phyloP scores from a whole-genome alignment of 2,797 vertebrate species.

The Oophaga sylvatica region DNA sequence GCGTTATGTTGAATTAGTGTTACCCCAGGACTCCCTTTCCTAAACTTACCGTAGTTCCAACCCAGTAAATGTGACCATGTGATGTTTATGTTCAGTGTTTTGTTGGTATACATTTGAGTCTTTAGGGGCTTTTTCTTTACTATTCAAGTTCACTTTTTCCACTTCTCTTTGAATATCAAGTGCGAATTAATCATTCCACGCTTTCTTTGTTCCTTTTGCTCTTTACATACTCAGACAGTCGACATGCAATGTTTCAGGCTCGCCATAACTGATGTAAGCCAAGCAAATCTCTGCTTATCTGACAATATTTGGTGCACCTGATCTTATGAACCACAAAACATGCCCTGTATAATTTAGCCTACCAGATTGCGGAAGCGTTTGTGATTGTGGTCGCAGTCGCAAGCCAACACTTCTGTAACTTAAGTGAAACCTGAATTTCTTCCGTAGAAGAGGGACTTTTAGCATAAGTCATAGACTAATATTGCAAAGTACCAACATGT shows the following conservation, averaged over 20 bases:
- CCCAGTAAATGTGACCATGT: not conserved
- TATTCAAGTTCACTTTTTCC: constrained; percentile 48
- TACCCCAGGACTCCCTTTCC: not conserved
- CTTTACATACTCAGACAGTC: constrained; percentile 6
- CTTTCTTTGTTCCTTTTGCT: constrained; percentile 48
- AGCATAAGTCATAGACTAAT: not conserved
- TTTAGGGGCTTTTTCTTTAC: constrained; percentile 40
- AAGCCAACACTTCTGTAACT: constrained; percentile 48
- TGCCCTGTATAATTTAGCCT: constrained; percentile 27
- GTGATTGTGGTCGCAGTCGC: constrained; percentile 52
- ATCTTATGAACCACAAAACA: constrained; percentile 48
- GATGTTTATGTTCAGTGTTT: not conserved
- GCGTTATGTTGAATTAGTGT: not conserved
- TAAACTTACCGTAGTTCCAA: not conserved
- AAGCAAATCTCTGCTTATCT: constrained; percentile 24
- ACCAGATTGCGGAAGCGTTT: constrained; percentile 53
- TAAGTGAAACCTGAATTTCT: constrained; percentile 8
- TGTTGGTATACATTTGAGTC: not conserved
- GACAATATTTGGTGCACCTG: constrained; percentile 4
- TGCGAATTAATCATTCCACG: constrained; percentile 52
- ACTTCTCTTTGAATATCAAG: constrained; percentile 44
- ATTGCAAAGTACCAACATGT: not conserved
- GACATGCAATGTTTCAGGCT: constrained; percentile 8
- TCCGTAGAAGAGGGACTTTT: constrained; percentile 43
- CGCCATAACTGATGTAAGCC: constrained; percentile 6